Evolutionary conservation across 2,797 vertebrate genomes (phyloP).

Genomic region (Taenioides sp.): DNA sequence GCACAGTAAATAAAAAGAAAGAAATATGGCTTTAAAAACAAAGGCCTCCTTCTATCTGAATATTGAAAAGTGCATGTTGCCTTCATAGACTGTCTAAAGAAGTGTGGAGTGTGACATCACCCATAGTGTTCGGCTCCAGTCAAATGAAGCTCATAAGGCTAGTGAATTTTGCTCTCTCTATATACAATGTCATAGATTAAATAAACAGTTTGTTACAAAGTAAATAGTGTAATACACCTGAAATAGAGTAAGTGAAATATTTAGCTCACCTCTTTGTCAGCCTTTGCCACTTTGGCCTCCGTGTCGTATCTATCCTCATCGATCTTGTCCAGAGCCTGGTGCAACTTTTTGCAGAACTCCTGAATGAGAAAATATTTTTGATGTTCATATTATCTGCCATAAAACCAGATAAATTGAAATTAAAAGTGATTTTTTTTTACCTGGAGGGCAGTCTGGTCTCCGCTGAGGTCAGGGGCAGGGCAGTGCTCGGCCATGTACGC

Average conservation of each 20-base stretch:
- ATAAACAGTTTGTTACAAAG: neutral
- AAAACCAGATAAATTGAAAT: neutral
- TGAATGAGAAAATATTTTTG: constrained; percentile 5
- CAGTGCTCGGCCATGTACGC: constrained; percentile 58
- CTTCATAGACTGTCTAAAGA: too few relatives aligned
- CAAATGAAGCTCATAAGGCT: too few relatives aligned
- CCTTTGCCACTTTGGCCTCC: constrained; percentile 41
- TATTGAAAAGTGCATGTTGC: too few relatives aligned
- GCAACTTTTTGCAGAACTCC: constrained; percentile 55
- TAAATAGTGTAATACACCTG: neutral
- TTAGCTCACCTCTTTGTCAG: constrained; percentile 48
- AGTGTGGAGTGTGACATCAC: too few relatives aligned
- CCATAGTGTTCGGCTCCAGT: too few relatives aligned
- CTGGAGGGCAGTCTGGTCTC: constrained; percentile 56
- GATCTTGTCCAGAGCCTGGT: constrained; percentile 40
- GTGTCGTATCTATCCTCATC: constrained; percentile 54
- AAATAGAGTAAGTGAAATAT: neutral
- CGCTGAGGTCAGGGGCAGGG: constrained; percentile 34
- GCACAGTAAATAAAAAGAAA: too few relatives aligned
- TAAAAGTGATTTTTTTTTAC: constrained; percentile 27
- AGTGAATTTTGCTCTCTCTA: too few relatives aligned
- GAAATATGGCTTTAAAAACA: too few relatives aligned
- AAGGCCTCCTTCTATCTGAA: too few relatives aligned
- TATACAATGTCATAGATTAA: neutral
- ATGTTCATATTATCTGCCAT: neutral